These are phyloP conservation scores for Microtus richardsoni DNA, from an alignment of 2,113 vertebrate genomes.

Conservation along the genomic window DNA sequence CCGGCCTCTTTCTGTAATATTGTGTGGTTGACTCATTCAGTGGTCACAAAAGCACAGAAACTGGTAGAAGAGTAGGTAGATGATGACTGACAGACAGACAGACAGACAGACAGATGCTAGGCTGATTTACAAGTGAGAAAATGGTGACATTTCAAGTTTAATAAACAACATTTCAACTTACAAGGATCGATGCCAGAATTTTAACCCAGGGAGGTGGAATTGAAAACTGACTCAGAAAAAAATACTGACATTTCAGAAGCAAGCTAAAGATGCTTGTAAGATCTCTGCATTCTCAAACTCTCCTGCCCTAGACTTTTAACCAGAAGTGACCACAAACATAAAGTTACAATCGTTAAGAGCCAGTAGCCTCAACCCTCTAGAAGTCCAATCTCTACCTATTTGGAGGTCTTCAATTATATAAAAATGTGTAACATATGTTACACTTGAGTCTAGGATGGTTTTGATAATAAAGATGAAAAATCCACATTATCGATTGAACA, in stretches of 20 bases:
- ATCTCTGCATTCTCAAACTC: conserved; percentile 16
- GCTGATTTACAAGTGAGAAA: conserved; percentile 42
- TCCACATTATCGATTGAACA: conserved; percentile 8
- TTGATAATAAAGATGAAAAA: conserved; percentile 25
- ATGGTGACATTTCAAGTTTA: background rate
- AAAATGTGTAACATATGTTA: background rate
- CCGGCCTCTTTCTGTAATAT: background rate
- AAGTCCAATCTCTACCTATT: background rate
- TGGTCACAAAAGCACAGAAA: background rate
- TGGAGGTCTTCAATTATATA: background rate
- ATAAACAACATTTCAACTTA: background rate
- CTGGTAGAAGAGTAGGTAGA: background rate
- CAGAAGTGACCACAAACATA: background rate
- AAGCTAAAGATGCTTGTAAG: background rate
- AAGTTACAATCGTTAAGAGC: background rate
- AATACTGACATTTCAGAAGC: conserved; percentile 26
- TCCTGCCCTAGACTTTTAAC: background rate
- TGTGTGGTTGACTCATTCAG: conserved; percentile 15
- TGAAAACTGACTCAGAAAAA: conserved; percentile 46
- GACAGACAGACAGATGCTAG: background rate
- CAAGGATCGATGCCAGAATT: conserved; percentile 10
- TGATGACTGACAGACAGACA: background rate
- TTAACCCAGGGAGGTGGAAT: background rate
- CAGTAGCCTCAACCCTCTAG: background rate
- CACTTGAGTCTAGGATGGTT: background rate